Percentiles rank a stretch among this genome's conserved stretches.
These are phyloP conservation scores for Dasysyrphus tricinctus DNA, from an alignment of 2,888 invertebrate genomes.

Conservation along the genomic window DNA sequence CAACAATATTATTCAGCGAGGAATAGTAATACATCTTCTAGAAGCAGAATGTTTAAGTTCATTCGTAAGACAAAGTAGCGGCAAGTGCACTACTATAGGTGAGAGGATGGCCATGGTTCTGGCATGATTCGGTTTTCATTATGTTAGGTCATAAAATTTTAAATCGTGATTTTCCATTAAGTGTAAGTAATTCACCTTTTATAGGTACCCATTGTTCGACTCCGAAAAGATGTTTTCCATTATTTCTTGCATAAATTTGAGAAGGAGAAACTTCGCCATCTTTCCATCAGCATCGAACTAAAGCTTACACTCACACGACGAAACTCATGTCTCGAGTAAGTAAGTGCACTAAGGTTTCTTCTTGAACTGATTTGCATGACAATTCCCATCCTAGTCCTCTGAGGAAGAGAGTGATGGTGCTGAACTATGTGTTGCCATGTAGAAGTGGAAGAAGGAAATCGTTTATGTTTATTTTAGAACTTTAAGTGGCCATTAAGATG, in stretches of 20 bases:
- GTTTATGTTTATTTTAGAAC: constrained; percentile 72
- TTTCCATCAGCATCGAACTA: not conserved
- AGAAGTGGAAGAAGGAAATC: constrained; percentile 60
- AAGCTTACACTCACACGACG: constrained; percentile 1
- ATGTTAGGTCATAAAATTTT: not conserved
- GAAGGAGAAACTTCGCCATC: not conserved
- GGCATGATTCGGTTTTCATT: not conserved
- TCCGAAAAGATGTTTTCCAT: not conserved
- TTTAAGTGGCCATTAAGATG: constrained; percentile 70
- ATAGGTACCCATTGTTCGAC: not conserved
- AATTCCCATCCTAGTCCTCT: constrained; percentile 37
- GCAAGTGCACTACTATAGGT: not conserved
- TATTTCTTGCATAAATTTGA: not conserved
- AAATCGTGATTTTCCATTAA: constrained; percentile 52
- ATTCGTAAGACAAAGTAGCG: not conserved
- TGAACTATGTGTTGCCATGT: not conserved
- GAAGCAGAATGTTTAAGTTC: constrained; percentile 2
- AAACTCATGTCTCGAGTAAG: not conserved
- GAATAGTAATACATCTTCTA: constrained; percentile 18
- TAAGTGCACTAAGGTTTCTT: not conserved
- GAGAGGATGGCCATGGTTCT: not conserved
- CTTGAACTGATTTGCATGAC: constrained; percentile 66
- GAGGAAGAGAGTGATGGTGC: not conserved
- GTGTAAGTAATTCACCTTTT: not conserved
- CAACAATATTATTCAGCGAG: constrained; percentile 35